A percentile compares a stretch with the other conserved stretches of the same genome.
These are phyloP conservation scores for Pantherophis alleghaniensis DNA, from an alignment of 2,797 vertebrate species.

Conservation along the genomic window DNA sequence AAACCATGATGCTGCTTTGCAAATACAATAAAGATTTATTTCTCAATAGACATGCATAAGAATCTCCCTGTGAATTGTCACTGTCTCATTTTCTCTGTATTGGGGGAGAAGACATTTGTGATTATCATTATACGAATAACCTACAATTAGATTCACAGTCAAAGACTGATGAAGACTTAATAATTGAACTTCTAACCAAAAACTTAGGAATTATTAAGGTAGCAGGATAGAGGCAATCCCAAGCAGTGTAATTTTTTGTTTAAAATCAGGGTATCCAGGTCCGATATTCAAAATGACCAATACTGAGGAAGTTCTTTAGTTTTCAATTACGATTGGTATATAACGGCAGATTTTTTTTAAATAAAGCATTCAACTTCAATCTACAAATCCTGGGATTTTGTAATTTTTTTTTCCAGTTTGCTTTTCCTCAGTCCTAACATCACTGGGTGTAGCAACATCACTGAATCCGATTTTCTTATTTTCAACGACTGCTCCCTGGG, in stretches of 20 bases:
- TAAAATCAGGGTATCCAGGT: background rate
- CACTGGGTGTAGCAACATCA: background rate
- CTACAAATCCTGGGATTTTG: background rate
- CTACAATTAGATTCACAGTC: background rate
- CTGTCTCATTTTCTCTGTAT: background rate
- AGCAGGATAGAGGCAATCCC: background rate
- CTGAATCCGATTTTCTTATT: background rate
- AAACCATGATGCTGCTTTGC: background rate
- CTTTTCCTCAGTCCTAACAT: background rate
- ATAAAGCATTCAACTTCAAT: background rate
- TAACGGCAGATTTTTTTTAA: background rate
- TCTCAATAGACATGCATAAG: background rate
- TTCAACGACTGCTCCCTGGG: background rate
- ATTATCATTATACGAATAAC: background rate
- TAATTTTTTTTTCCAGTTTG: background rate
- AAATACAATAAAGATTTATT: background rate
- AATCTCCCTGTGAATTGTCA: background rate
- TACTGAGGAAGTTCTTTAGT: background rate
- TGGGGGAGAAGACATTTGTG: background rate
- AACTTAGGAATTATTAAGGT: background rate
- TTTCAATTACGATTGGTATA: background rate
- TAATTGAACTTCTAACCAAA: background rate
- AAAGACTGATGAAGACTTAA: background rate
- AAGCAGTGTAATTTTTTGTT: background rate
- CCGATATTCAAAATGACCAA: background rate